phyloP scores from a whole-genome alignment of 2,888 invertebrate species.

The Selenia dentaria region DNA sequence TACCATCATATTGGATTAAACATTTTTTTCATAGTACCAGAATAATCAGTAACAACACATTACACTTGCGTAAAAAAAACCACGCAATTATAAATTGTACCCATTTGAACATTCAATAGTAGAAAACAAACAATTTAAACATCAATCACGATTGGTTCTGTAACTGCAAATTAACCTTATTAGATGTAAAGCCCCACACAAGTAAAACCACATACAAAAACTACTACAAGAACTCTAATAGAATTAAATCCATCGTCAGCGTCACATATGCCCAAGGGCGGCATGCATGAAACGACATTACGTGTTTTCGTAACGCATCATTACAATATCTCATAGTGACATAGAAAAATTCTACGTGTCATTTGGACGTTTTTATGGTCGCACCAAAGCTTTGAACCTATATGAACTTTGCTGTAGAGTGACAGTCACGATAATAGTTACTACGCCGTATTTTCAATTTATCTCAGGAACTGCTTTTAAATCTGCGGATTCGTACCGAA shows the following conservation, averaged over 20 bases:
- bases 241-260: constrained; percentile 70
- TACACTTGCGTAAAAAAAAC: no score
- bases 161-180: neutral
- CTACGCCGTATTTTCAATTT: neutral
- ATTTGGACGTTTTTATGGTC: constrained; percentile 69
- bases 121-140: no score
- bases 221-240: constrained; percentile 43
- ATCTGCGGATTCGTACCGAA: neutral
- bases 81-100: no score
- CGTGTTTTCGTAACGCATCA: constrained; percentile 79
- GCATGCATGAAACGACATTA: constrained; percentile 74
- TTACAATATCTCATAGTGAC: constrained; percentile 83
- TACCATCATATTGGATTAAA: no score
- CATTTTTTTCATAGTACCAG: no score
- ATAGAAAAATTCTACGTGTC: constrained; percentile 82
- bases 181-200: neutral
- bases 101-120: no score
- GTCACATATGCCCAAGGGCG: constrained; percentile 71
- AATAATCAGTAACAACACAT: no score
- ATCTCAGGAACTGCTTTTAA: neutral
- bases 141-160: no score
- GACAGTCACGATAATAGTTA: neutral
- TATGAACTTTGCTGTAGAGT: neutral
- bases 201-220: constrained; percentile 14
- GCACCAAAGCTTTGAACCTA: neutral